Percentiles rank a stretch among this genome's conserved stretches.
phyloP scores from a whole-genome alignment of 2,888 invertebrate genomes.

The Folsomia candida region DNA sequence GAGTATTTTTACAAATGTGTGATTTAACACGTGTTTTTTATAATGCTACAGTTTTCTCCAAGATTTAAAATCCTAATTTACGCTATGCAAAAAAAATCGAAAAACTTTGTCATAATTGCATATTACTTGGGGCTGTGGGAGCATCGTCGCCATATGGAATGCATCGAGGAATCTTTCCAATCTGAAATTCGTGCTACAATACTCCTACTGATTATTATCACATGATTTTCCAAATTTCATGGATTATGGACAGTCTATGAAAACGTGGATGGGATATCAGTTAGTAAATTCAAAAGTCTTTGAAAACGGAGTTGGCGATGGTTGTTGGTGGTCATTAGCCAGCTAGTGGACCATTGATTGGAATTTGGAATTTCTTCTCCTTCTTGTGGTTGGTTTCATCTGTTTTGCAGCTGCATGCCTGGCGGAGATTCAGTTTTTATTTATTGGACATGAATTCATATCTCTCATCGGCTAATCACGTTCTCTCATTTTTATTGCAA shows the following conservation, averaged over 20 bases:
- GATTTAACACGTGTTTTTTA: no score
- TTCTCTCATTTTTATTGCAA: neutral
- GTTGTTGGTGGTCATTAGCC: neutral
- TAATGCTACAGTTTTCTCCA: no score
- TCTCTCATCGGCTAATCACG: conserved; percentile 7
- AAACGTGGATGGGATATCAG: neutral
- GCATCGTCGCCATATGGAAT: no score
- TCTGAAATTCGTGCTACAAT: no score
- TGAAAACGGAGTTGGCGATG: neutral
- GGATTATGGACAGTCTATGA: neutral
- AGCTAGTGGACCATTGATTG: neutral
- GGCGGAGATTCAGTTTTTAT: conserved; percentile 18
- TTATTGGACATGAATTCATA: conserved; percentile 12
- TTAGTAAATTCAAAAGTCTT: neutral
- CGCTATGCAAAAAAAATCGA: no score
- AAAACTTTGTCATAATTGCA: no score
- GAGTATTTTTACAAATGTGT: no score
- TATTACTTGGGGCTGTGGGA: no score
- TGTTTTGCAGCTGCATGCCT: conserved; percentile 18
- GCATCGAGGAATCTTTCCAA: no score
- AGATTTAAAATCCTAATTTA: no score
- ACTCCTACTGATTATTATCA: no score
- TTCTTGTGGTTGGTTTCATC: neutral
- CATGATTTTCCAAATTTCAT: neutral
- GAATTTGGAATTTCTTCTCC: conserved; percentile 9